Evolutionary conservation across 2,888 invertebrate species (phyloP).

Genomic region (Ormyrus nitidulus): DNA sequence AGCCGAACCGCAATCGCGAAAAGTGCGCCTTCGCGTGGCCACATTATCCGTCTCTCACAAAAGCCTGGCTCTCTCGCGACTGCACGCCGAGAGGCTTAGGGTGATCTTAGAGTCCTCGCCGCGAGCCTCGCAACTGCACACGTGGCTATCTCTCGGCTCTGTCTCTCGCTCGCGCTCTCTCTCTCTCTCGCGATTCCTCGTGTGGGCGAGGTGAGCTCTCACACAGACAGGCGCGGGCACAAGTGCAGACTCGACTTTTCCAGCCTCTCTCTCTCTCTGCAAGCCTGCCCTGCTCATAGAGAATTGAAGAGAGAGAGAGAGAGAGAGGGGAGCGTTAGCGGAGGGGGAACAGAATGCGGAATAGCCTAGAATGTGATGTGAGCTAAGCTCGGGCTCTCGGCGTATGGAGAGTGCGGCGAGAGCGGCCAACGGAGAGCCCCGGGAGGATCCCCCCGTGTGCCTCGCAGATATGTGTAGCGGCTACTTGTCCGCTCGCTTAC

Average conservation of each 20-base stretch:
- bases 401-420: no score
- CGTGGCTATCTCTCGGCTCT: slow-evolving; percentile 5
- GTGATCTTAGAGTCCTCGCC: no score
- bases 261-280: slow-evolving; percentile 60
- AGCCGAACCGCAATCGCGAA: no score
- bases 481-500: not conserved
- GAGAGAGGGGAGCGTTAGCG: slow-evolving; percentile 20
- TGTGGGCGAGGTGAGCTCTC: slow-evolving; percentile 48
- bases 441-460: no score
- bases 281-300: not conserved
- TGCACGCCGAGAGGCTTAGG: no score
- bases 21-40: no score
- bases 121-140: not conserved
- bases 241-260: slow-evolving; percentile 65
- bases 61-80: no score
- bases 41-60: no score
- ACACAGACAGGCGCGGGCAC: slow-evolving; percentile 44
- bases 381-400: no score
- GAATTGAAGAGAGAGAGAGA: slow-evolving; percentile 11
- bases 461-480: not conserved
- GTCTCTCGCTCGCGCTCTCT: not conserved
- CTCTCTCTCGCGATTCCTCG: slow-evolving; percentile 26
- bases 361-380: slow-evolving; percentile 74
- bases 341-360: slow-evolving; percentile 76
- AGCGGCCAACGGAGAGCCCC: no score